Evolutionary conservation across 2,113 vertebrate genomes (phyloP), one percentile per base, ranked within the genome.

Genomic region (Mus spicilegus): DNA sequence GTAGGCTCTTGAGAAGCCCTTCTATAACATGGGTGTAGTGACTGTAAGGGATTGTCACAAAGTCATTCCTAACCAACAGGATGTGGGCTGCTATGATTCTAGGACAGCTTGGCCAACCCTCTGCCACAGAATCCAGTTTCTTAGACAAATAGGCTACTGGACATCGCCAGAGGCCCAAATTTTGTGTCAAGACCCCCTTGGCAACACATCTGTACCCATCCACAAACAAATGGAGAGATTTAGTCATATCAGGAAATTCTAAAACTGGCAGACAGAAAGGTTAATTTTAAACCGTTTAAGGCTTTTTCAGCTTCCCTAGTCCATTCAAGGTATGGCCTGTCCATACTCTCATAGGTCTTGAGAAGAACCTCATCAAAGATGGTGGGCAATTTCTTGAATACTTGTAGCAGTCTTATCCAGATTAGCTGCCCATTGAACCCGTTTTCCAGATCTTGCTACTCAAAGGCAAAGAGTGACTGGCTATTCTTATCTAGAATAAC

Each of bases 171-270:
- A 19, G 58, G 3, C 75, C 75, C 19, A 63, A 72, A 72, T n/a
- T 72, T 70, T 72, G 7, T 72, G 69, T 20, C 69, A 19, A 19
- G 19, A 19, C 36, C 36, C 36, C 69, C 69, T 72, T 72, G 69
- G 26, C 9, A 33, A 42, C 20, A 0, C 17, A 1, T 16, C 17
- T 11, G 1, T 20, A 36, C 46, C 65, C 26, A 5, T 24, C 16
- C 17, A 78, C 6, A 24, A 20, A 90, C 7, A 90, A 20, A 16
- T 22, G 7, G 28, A 51, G 67, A 9, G 58, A 58, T 42, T 78
- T 90, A 8, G 3, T 20, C 1, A 72, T 2, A 22, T 76, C 28
- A 20, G 87, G 28, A 4, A 90, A 13, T 0, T 19, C 39, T 42
- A 67, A 20, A 5, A 42, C 75, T 16, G 46, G 33, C 75, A n/a